A percentile compares a stretch with the other conserved stretches of the same genome.
Conservation (phyloP, 1,140 invertebrate genomes). For the Drosophila micromelanica region DNA sequence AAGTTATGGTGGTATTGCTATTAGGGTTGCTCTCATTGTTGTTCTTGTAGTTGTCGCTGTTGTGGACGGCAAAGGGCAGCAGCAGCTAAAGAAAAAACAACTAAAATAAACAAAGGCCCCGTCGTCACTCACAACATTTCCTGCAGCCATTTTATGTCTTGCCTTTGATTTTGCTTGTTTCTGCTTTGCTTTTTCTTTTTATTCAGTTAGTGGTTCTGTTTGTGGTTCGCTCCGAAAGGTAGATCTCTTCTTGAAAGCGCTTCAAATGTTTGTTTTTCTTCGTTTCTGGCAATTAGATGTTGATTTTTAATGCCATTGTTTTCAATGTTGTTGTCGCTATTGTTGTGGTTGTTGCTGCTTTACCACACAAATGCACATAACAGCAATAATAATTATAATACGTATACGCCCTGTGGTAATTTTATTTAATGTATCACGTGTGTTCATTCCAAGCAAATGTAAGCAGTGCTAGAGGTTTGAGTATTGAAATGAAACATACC, state of each 20-base stretch:
- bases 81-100: conserved; percentile 7
- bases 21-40: conserved; percentile 39
- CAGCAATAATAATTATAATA: conserved; percentile 30
- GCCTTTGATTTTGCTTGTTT: conserved; percentile 57
- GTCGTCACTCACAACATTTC: conserved; percentile 72
- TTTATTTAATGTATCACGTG: conserved; percentile 44
- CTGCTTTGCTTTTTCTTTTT: conserved; percentile 1
- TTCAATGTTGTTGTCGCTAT: conserved; percentile 12
- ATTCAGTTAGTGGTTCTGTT: not conserved
- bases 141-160: conserved; percentile 73
- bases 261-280: conserved; percentile 40
- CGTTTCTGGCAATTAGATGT: conserved; percentile 61
- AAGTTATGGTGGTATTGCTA: conserved; percentile 53
- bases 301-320: conserved; percentile 25
- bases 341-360: conserved; percentile 46
- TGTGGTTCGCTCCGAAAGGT: conserved; percentile 16
- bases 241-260: conserved; percentile 15
- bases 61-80: conserved; percentile 60
- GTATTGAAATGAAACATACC: conserved; percentile 36
- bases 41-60: conserved; percentile 44
- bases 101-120: conserved; percentile 61
- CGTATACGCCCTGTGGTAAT: conserved; percentile 44
- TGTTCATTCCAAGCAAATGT: conserved; percentile 43
- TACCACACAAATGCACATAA: conserved; percentile 35
- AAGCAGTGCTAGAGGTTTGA: conserved; percentile 37